Conservation (phyloP, 2,888 invertebrate species). For the Dorcus hopei region DNA sequence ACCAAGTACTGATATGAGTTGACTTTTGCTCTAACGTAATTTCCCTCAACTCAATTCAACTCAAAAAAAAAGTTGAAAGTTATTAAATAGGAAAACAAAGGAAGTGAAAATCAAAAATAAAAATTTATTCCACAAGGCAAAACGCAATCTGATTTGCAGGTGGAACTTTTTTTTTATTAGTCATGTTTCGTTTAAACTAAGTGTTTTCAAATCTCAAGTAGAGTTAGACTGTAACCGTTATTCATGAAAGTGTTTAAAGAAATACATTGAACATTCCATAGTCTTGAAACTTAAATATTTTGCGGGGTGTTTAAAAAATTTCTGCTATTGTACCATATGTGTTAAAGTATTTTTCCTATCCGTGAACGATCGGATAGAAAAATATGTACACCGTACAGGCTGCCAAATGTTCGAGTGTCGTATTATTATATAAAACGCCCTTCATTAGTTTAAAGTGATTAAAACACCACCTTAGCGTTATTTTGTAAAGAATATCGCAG, state of each 20-base stretch:
- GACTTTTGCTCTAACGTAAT: too few relatives aligned
- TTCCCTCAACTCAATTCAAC: background rate
- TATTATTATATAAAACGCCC: background rate
- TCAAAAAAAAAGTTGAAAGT: background rate
- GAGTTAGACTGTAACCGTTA: background rate
- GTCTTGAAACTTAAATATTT: background rate
- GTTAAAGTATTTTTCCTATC: background rate
- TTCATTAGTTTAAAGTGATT: background rate
- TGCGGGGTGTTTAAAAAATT: background rate
- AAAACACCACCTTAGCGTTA: too few relatives aligned
- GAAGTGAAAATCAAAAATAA: background rate
- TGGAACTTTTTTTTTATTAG: background rate
- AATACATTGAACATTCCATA: background rate
- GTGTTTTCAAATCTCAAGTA: conserved; percentile 1
- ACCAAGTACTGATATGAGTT: too few relatives aligned
- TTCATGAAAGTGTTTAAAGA: background rate
- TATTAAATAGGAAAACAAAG: background rate
- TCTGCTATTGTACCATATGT: background rate
- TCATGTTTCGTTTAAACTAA: background rate
- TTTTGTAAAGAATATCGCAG: too few relatives aligned
- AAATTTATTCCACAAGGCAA: background rate
- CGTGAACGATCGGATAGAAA: background rate
- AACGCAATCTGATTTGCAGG: background rate
- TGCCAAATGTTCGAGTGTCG: background rate
- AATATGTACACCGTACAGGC: background rate